These are phyloP conservation scores for Nixonia krombeini DNA, from an alignment of 1,140 invertebrate genomes.

Conservation along the genomic window DNA sequence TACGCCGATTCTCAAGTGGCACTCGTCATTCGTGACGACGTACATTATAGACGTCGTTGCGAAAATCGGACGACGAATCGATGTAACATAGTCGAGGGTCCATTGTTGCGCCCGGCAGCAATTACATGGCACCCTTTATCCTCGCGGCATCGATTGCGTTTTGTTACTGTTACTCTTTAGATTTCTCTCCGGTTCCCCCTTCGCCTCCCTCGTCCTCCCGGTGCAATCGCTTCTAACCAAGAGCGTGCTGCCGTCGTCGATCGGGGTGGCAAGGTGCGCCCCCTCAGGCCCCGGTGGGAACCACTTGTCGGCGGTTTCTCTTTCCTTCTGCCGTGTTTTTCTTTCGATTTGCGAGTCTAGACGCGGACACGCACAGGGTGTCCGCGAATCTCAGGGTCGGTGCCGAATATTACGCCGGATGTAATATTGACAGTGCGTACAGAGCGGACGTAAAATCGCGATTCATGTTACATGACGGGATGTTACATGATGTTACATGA, in stretches of 20 bases:
- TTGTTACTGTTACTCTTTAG: constrained; percentile 67
- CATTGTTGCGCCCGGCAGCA: constrained; percentile 60
- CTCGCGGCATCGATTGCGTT: constrained; percentile 61
- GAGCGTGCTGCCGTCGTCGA: constrained; percentile 34
- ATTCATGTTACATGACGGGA: too few species aligned
- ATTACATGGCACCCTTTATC: constrained; percentile 60
- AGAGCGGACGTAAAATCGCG: too few species aligned
- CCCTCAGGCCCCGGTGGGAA: constrained; percentile 62
- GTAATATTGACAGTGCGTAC: too few species aligned
- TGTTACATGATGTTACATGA: too few species aligned
- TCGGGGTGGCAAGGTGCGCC: constrained; percentile 44
- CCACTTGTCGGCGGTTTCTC: constrained; percentile 62
- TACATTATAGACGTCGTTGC: constrained; percentile 43
- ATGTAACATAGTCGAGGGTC: constrained; percentile 69
- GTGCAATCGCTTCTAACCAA: constrained; percentile 23
- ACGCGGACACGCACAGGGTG: constrained; percentile 11
- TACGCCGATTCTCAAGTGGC: constrained; percentile 58
- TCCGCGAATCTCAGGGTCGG: too few species aligned
- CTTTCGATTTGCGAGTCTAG: constrained; percentile 4
- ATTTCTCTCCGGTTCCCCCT: constrained; percentile 27
- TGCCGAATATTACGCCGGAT: too few species aligned
- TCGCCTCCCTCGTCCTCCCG: constrained; percentile 18
- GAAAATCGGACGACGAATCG: constrained; percentile 64
- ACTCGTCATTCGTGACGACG: constrained; percentile 54
- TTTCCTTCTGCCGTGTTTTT: constrained; percentile 30